Conservation (phyloP, 2,888 invertebrate species). For the Tuta absoluta region DNA sequence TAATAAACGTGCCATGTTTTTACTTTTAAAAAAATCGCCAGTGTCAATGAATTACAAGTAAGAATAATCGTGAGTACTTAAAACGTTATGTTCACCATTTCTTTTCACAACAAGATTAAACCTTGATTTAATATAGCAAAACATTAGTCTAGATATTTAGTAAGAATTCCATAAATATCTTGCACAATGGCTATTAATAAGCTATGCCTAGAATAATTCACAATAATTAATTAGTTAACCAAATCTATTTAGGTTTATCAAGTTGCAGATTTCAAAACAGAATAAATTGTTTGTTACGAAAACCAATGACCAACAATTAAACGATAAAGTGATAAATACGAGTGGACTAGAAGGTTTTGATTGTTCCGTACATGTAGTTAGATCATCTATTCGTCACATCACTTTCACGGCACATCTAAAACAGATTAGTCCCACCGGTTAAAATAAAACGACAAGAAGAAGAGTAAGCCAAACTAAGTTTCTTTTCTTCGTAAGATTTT, state of each 20-base stretch:
- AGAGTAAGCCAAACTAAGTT: no score
- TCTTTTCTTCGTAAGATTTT: no score
- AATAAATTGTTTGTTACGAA: constrained; percentile 2
- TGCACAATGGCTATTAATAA: not conserved
- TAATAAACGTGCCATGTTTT: no score
- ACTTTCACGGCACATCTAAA: constrained; percentile 5
- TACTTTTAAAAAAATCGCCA: no score
- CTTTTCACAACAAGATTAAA: not conserved
- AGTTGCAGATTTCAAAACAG: not conserved
- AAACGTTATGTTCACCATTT: not conserved
- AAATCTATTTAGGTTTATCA: not conserved
- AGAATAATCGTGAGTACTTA: no score
- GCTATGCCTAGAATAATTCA: not conserved
- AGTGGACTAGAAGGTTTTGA: not conserved
- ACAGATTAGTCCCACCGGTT: not conserved
- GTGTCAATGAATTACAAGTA: no score
- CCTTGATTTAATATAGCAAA: not conserved
- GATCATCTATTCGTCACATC: constrained; percentile 6
- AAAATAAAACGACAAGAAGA: no score
- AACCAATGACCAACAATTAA: not conserved
- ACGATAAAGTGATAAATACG: not conserved
- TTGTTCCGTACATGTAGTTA: not conserved
- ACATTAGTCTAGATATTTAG: not conserved
- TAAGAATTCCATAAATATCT: not conserved
- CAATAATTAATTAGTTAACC: constrained; percentile 8